Base-by-base conservation (phyloP, 2,888 invertebrate species). In the Plemyria rubiginata region DNA sequence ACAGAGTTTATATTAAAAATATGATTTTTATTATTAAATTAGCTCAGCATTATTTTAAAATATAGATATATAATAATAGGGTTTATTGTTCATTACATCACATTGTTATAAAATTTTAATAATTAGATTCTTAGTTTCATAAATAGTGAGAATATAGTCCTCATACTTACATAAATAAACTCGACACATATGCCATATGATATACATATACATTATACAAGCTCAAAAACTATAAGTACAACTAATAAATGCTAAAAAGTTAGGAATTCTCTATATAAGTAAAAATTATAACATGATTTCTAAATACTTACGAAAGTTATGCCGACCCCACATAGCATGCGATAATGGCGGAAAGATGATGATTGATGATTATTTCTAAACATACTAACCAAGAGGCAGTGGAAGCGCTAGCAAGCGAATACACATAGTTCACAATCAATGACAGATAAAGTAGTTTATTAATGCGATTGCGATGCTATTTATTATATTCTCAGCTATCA, bases 51-150 rank as follows among this genome's bases (percentile, higher is more conserved):
- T 15, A 28, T 7, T 40, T 16, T 45, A 28, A 49, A 11, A 60
- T 45, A 60, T 54, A 43, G 11, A 32, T 50, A 50, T 60, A 57
- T 65, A 51, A 38, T 11, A 1, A 32, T 57, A 28, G 46, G 22
- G 13, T 58, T 68, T 70, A 68, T 70, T 68, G 68, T 68, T 70
- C 65, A 55, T 45, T 41, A 61, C 52, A 70, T 68, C 70, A 70
- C 70, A 65, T 45, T 16, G 11, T 16, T 11, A 45, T 61, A 57
- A 61, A 55, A 65, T 65, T 69, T 65, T 38, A 22, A 52, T n/a
- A 54, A 61, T 64, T 58, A 50, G 52, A 54, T 45, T 41, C 28
- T 41, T 48, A 50, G n/a, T 2, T 56, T 8, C 54, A 51, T 56
- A 54, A 15, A 22, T 38, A 59, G 12, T 22, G 43, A 62, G 56